Conservation (phyloP, 2,888 invertebrate species). For the Scaeva pyrastri region DNA sequence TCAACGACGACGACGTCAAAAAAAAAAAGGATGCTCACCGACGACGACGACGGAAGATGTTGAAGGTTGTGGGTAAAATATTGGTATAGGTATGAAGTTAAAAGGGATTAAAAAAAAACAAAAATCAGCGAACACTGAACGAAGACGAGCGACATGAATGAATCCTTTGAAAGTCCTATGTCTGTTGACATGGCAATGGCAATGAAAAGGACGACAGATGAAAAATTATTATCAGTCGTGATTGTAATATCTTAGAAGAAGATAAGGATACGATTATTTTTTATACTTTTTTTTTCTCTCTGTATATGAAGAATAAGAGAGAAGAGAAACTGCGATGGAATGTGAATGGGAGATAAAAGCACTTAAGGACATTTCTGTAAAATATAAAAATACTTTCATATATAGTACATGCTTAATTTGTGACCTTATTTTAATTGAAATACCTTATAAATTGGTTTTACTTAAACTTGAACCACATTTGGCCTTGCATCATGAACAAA, state of each 20-base stretch:
- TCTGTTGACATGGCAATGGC: constrained; percentile 17
- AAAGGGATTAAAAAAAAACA: not conserved
- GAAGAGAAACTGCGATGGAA: no score
- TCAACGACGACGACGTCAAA: constrained; percentile 20
- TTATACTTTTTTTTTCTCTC: no score
- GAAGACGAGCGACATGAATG: constrained; percentile 33
- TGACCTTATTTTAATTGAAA: no score
- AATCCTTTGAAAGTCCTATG: constrained; percentile 1
- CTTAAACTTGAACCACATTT: no score
- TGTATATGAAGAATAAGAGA: no score
- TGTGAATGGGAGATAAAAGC: no score
- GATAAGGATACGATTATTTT: constrained; percentile 52
- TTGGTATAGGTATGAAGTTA: not conserved
- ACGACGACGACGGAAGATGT: constrained; percentile 11
- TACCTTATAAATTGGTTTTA: no score
- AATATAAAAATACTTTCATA: no score
- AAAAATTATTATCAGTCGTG: constrained; percentile 53
- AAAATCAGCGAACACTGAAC: constrained; percentile 14
- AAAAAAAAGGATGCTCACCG: not conserved
- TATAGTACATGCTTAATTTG: no score
- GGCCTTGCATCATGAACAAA: no score
- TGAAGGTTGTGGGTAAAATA: not conserved
- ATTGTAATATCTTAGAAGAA: constrained; percentile 51
- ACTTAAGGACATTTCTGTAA: no score
- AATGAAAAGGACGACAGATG: constrained; percentile 24